Conservation (phyloP, 2,113 vertebrate species). For the Stictonetta naevosa region DNA sequence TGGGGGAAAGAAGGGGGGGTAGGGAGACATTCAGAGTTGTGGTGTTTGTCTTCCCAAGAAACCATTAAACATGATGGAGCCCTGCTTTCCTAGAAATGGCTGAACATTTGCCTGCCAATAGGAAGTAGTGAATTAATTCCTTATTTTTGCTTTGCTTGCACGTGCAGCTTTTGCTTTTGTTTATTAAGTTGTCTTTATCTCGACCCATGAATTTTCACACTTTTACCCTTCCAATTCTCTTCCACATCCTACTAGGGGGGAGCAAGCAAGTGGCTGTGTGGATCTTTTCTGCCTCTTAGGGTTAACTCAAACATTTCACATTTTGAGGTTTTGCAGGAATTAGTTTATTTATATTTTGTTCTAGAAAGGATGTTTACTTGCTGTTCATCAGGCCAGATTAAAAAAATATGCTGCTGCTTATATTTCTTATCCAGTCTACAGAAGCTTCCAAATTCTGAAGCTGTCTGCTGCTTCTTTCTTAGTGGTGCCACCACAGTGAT, state of each 20-base stretch:
- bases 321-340: background rate
- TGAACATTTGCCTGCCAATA: background rate
- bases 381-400: background rate
- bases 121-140: background rate
- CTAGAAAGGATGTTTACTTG: background rate
- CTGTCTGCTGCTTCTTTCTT: background rate
- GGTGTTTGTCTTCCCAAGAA: background rate
- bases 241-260: background rate
- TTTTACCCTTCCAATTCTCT: background rate
- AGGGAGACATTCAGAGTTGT: background rate
- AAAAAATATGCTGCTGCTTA: background rate
- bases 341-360: background rate
- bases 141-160: background rate
- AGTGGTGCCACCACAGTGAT: background rate
- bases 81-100: background rate
- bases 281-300: background rate
- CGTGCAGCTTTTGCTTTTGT: background rate
- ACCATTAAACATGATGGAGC: background rate
- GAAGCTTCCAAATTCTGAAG: background rate
- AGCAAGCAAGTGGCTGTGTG: background rate
- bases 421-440: background rate
- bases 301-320: background rate
- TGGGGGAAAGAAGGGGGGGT: background rate
- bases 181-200: background rate
- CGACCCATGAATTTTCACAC: background rate